phyloP scores from a whole-genome alignment of 2,888 invertebrate species.

The Lithodes maja region DNA sequence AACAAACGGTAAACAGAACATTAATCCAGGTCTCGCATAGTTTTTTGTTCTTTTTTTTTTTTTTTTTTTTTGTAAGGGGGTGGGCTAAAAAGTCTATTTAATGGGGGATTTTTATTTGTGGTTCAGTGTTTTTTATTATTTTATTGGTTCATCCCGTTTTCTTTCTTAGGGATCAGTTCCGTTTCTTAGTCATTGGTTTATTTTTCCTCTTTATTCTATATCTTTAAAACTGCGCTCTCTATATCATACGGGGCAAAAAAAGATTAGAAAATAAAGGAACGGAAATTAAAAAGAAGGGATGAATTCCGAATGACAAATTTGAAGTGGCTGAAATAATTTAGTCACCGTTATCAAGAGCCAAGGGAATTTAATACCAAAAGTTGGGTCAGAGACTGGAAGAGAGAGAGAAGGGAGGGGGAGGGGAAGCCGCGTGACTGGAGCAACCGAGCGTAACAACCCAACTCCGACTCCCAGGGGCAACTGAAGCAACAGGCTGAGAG shows the following conservation, averaged over 20 bases:
- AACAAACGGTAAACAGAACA: not conserved
- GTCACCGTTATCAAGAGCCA: not conserved
- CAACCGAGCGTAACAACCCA: not conserved
- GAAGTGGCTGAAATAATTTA: not conserved
- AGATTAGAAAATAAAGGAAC: not conserved
- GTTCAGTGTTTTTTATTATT: not conserved
- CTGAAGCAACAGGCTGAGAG: constrained; percentile 20
- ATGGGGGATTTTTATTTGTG: not conserved
- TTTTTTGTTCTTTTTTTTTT: too few relatives aligned
- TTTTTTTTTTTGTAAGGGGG: not conserved
- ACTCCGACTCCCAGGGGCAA: constrained; percentile 11
- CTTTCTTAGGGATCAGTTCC: not conserved
- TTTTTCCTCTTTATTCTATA: not conserved
- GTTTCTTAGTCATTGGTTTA: not conserved
- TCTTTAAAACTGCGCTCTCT: not conserved
- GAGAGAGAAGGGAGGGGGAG: not conserved
- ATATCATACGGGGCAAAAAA: not conserved
- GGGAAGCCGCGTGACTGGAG: constrained; percentile 13
- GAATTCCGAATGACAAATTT: not conserved
- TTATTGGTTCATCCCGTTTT: not conserved
- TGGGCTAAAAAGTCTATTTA: not conserved
- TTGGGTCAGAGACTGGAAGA: not conserved
- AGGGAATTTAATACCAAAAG: not conserved
- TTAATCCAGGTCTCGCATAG: not conserved
- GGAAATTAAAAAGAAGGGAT: not conserved